A percentile compares a stretch with the other conserved stretches of the same genome.
phyloP scores from a whole-genome alignment of 2,797 vertebrate species.

The Clarias pachynema region DNA sequence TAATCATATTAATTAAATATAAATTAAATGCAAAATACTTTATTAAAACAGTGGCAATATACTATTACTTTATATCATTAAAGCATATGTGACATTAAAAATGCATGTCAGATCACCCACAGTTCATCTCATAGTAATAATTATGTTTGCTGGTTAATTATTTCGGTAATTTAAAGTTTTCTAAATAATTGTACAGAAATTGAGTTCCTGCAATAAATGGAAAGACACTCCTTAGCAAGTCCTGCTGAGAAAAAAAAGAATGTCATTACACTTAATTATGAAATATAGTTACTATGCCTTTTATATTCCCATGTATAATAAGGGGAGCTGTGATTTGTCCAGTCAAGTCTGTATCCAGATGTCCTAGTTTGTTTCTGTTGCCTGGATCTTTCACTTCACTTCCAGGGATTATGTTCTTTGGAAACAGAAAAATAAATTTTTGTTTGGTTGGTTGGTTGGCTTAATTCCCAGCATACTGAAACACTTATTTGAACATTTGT shows the following conservation, averaged over 20 bases:
- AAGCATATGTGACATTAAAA: not conserved
- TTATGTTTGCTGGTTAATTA: not conserved
- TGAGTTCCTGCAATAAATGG: not conserved
- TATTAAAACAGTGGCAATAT: not conserved
- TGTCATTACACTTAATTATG: not conserved
- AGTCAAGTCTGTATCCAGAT: constrained; percentile 9
- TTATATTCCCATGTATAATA: constrained; percentile 30
- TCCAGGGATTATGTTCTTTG: constrained; percentile 27
- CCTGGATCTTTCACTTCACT: not conserved
- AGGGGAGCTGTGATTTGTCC: constrained; percentile 30
- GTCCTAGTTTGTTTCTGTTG: constrained; percentile 52
- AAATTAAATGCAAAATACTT: too few relatives aligned
- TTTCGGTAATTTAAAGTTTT: not conserved
- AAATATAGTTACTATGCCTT: constrained; percentile 57
- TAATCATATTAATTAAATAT: too few relatives aligned
- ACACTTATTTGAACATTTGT: not conserved
- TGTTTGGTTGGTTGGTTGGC: not conserved
- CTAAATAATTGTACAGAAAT: not conserved
- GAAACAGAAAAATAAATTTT: constrained; percentile 28
- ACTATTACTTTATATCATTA: not conserved
- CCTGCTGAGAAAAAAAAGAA: not conserved
- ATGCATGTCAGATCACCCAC: not conserved
- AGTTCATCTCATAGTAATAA: not conserved
- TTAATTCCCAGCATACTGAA: not conserved
- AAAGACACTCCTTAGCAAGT: not conserved